These are phyloP conservation scores for Anastatus disparis DNA, from an alignment of 1,140 invertebrate genomes.

Conservation along the genomic window DNA sequence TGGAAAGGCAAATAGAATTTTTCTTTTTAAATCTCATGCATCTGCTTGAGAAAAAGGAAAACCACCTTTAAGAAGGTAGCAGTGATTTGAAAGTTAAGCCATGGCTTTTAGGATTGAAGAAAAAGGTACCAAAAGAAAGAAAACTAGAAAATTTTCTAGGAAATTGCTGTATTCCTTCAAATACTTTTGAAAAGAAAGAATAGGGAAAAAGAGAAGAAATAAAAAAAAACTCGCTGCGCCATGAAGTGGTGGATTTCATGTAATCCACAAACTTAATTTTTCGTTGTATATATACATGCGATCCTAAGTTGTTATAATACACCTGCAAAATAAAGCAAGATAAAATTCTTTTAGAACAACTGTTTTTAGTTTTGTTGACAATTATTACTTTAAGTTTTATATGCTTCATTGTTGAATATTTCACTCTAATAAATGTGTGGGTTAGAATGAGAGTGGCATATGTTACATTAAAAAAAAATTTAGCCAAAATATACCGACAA, in stretches of 20 bases:
- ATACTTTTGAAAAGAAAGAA: conserved; percentile 14
- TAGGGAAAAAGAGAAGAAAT: not conserved
- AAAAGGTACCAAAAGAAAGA: conserved; percentile 2
- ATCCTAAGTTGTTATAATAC: conserved; percentile 1
- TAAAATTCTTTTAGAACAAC: too few relatives aligned
- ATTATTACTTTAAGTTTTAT: too few relatives aligned
- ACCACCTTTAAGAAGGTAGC: conserved; percentile 11
- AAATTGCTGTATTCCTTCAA: conserved; percentile 29
- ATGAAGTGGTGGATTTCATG: conserved; percentile 24
- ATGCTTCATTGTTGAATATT: too few relatives aligned
- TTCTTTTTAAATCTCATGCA: too few relatives aligned
- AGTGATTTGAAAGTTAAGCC: conserved; percentile 36
- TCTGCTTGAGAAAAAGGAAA: conserved; percentile 7
- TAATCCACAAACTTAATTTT: conserved; percentile 23
- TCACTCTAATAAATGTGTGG: too few relatives aligned
- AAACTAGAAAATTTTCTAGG: conserved; percentile 31
- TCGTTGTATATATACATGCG: not conserved
- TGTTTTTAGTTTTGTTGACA: too few relatives aligned
- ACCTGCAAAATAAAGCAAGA: not conserved
- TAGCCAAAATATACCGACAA: not conserved
- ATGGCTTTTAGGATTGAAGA: conserved; percentile 26
- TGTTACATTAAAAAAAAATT: not conserved
- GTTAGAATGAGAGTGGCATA: too few relatives aligned
- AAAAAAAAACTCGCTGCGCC: not conserved
- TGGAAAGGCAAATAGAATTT: too few relatives aligned